Conservation (phyloP, 92 coral and sea anemone species). For the Metridium senile region DNA sequence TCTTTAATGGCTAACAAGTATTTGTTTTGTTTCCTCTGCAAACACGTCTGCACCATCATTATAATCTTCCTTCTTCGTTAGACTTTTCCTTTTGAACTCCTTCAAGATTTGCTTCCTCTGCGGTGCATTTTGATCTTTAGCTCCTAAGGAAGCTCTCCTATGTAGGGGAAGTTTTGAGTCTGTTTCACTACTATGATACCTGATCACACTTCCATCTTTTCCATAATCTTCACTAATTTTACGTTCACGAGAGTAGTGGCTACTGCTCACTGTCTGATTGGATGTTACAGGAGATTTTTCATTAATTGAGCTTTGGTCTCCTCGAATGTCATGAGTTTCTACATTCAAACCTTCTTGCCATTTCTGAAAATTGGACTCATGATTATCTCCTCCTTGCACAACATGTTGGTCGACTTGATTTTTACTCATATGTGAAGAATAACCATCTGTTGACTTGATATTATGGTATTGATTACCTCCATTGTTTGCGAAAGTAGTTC, state of each 20-base stretch:
- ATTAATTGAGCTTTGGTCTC: too few relatives aligned
- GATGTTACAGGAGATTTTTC: too few relatives aligned
- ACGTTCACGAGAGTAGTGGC: not conserved
- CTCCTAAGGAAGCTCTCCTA: conserved; percentile 28
- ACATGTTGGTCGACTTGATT: not conserved
- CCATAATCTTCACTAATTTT: not conserved
- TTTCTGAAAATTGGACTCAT: not conserved
- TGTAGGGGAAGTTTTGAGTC: conserved; percentile 2
- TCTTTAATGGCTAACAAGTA: not conserved
- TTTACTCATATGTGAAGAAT: not conserved
- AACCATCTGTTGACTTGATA: not conserved
- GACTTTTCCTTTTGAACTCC: conserved; percentile 32
- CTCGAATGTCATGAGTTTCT: too few relatives aligned
- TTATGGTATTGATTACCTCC: not conserved
- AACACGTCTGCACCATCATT: conserved; percentile 1
- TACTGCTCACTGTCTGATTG: not conserved
- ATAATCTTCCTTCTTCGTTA: not conserved
- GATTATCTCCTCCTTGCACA: not conserved
- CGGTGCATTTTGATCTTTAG: conserved; percentile 22
- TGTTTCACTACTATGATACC: not conserved
- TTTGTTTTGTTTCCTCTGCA: not conserved
- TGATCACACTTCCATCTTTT: not conserved
- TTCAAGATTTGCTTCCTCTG: conserved; percentile 26
- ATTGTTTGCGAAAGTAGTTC: conserved; percentile 15
- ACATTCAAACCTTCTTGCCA: not conserved